Percentiles rank a stretch among this genome's conserved stretches.
Conservation (phyloP, 2,113 vertebrate species). For the Myotis brandtii region DNA sequence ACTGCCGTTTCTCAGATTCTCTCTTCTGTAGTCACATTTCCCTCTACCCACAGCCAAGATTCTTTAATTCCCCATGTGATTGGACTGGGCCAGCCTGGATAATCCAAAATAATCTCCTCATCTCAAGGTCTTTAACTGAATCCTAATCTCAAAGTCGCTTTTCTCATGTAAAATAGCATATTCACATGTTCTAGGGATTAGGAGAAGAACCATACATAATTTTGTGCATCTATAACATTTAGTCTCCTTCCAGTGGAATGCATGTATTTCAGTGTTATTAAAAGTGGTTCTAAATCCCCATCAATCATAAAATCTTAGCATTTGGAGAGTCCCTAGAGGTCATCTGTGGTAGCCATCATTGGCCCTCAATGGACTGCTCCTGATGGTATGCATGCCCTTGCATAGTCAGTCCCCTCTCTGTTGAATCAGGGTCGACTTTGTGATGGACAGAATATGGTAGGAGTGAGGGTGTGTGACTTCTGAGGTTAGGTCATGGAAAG, state of each 20-base stretch:
- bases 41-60: neutral
- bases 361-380: too few relatives aligned
- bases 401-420: neutral
- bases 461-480: neutral
- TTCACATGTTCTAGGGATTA: neutral
- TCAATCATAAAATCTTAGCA: neutral
- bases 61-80: neutral
- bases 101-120: neutral
- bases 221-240: neutral
- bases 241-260: neutral
- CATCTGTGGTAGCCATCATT: neutral
- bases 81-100: neutral
- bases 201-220: neutral
- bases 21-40: neutral
- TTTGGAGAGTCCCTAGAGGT: neutral
- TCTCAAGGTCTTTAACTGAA: neutral
- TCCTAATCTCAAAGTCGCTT: neutral
- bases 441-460: neutral
- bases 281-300: neutral
- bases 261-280: neutral
- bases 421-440: neutral
- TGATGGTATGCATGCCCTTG: neutral
- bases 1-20: neutral
- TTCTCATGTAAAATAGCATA: neutral
- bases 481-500: neutral